Evolutionary conservation across 2,888 invertebrate genomes (phyloP).

Genomic region (Mongoloraphidia duomilia): DNA sequence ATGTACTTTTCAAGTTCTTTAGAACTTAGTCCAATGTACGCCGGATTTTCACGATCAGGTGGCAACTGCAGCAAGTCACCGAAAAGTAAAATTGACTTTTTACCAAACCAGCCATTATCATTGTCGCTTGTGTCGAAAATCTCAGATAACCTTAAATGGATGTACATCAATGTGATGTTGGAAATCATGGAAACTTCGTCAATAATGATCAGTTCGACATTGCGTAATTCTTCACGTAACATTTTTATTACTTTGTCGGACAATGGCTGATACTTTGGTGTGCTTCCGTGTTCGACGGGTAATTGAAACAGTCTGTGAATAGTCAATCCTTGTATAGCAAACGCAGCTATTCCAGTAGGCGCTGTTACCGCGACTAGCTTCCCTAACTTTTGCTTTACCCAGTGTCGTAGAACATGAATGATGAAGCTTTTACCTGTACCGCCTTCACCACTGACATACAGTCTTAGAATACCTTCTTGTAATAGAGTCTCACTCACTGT

Average conservation of each 20-base stretch:
- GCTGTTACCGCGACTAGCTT: conserved; percentile 20
- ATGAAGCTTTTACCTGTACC: conserved; percentile 20
- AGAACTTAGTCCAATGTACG: conserved; percentile 16
- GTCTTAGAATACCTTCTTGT: conserved; percentile 6
- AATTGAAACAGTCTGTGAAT: conserved; percentile 20
- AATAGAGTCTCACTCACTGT: conserved; percentile 12
- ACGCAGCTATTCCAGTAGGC: conserved; percentile 23
- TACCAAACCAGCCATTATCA: conserved; percentile 21
- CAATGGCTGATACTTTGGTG: conserved; percentile 18
- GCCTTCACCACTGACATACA: conserved; percentile 19
- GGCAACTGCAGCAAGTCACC: conserved; percentile 23
- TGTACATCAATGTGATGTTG: conserved; percentile 17
- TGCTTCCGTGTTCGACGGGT: conserved; percentile 20
- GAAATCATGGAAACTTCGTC: conserved; percentile 17
- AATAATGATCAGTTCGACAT: conserved; percentile 20
- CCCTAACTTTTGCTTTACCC: conserved; percentile 15
- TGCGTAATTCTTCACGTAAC: conserved; percentile 16
- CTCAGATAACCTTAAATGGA: conserved; percentile 17
- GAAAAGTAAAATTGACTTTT: conserved; percentile 18
- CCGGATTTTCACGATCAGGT: conserved; percentile 18
- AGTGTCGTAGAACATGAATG: conserved; percentile 18
- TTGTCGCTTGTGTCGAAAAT: conserved; percentile 19
- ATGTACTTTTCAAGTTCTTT: conserved; percentile 15
- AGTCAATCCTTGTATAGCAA: conserved; percentile 22
- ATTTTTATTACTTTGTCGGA: conserved; percentile 18